Conservation (phyloP, 2,797 vertebrate species). For the Mormyrus hasselquistii region DNA sequence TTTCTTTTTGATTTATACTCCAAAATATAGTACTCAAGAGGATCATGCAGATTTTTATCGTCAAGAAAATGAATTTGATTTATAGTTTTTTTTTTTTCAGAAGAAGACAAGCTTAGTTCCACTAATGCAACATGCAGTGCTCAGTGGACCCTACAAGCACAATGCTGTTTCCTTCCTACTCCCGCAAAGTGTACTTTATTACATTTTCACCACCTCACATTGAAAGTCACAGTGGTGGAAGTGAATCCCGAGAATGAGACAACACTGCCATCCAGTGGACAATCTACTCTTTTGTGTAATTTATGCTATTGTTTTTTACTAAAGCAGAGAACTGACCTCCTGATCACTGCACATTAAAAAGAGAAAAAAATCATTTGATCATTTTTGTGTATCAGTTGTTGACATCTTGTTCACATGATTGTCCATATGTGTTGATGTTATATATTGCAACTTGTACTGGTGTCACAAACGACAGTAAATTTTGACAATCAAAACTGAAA, state of each 20-base stretch:
- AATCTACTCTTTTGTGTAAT: neutral
- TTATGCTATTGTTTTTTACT: neutral
- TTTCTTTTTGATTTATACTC: slow-evolving; percentile 1
- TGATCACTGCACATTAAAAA: neutral
- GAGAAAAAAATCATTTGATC: neutral
- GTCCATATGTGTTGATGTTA: neutral
- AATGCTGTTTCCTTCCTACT: slow-evolving; percentile 18
- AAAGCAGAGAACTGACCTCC: neutral
- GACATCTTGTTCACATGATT: neutral
- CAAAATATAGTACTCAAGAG: neutral
- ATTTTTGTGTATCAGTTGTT: neutral
- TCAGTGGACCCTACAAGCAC: slow-evolving; percentile 19
- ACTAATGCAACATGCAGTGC: slow-evolving; percentile 13
- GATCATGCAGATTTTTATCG: neutral
- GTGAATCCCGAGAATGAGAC: neutral
- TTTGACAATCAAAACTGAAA: neutral
- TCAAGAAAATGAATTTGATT: slow-evolving; percentile 6
- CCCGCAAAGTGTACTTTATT: slow-evolving; percentile 19
- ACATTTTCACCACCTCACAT: slow-evolving; percentile 8
- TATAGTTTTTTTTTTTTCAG: neutral
- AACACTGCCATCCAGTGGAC: slow-evolving; percentile 23
- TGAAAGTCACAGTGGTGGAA: neutral
- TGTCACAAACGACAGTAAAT: neutral
- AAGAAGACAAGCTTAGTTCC: neutral
- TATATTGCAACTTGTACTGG: neutral